A percentile compares a stretch with the other conserved stretches of the same genome.
phyloP scores from a whole-genome alignment of 35 echinoderm and acorn worm species.

The Lytechinus pictus region DNA sequence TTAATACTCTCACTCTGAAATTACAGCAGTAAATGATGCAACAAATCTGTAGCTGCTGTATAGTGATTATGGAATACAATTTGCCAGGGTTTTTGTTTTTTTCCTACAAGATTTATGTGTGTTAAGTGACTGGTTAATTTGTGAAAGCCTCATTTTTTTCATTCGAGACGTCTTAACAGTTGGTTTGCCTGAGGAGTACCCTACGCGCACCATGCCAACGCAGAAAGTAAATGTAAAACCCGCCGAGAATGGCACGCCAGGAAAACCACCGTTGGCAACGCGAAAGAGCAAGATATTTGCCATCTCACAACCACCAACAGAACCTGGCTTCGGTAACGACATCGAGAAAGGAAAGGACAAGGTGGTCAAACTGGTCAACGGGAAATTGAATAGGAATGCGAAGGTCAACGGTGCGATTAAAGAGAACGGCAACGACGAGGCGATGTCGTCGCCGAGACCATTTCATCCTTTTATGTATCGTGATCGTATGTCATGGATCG shows the following conservation, averaged over 20 bases:
- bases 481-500: conserved; percentile 32
- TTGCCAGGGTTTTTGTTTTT: too few relatives aligned
- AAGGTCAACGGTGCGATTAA: neutral
- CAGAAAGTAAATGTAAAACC: neutral
- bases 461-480: neutral
- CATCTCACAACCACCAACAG: neutral
- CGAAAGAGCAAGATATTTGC: conserved; percentile 13
- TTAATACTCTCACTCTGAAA: too few relatives aligned
- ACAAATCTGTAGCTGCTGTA: too few relatives aligned
- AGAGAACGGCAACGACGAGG: neutral
- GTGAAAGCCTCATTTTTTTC: neutral
- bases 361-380: neutral
- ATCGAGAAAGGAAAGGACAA: conserved; percentile 1
- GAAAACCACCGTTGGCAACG: conserved; percentile 8
- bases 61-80: too few relatives aligned
- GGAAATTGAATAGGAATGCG: neutral
- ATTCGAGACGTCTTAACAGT: neutral
- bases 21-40: too few relatives aligned
- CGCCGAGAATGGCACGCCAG: neutral
- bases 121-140: too few relatives aligned
- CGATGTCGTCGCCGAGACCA: neutral
- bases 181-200: neutral
- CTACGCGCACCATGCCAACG: neutral
- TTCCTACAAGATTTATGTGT: too few relatives aligned
- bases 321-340: neutral